These are phyloP conservation scores for Hoplodrina ambigua DNA, from an alignment of 2,888 invertebrate species.

Conservation along the genomic window DNA sequence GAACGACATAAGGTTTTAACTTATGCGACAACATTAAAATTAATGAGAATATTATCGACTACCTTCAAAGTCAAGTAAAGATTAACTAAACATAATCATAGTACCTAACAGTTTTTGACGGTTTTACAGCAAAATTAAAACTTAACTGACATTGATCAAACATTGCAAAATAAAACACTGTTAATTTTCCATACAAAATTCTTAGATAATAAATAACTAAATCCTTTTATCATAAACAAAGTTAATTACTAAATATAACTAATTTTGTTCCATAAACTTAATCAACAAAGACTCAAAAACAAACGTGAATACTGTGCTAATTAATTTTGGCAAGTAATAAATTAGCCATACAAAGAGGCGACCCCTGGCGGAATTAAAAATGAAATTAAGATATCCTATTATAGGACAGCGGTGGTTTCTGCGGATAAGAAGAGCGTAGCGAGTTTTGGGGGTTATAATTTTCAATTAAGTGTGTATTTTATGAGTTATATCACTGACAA, in stretches of 20 bases:
- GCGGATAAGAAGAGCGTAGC: neutral
- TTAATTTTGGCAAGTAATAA: constrained; percentile 24
- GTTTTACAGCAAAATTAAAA: too few relatives aligned
- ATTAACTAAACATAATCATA: too few relatives aligned
- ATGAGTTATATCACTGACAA: neutral
- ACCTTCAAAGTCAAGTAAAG: neutral
- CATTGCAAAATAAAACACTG: too few relatives aligned
- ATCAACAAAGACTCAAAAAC: constrained; percentile 12
- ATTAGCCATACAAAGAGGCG: constrained; percentile 29
- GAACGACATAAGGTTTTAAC: too few relatives aligned
- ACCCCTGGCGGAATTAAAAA: constrained; percentile 32
- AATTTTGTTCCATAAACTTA: constrained; percentile 6
- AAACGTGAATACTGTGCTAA: constrained; percentile 33
- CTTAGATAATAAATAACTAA: neutral
- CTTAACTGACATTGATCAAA: too few relatives aligned
- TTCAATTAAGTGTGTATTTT: neutral
- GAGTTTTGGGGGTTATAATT: neutral
- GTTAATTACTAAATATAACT: neutral
- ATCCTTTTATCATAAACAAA: constrained; percentile 16
- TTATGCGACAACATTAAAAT: neutral
- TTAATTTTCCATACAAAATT: too few relatives aligned
- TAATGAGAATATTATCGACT: neutral
- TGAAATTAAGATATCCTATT: constrained; percentile 26
- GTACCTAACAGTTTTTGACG: too few relatives aligned
- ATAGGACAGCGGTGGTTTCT: neutral